Percentiles rank a stretch among this genome's conserved stretches.
Evolutionary conservation across 2,888 invertebrate genomes (phyloP).

Genomic region (Nysson spinosus): DNA sequence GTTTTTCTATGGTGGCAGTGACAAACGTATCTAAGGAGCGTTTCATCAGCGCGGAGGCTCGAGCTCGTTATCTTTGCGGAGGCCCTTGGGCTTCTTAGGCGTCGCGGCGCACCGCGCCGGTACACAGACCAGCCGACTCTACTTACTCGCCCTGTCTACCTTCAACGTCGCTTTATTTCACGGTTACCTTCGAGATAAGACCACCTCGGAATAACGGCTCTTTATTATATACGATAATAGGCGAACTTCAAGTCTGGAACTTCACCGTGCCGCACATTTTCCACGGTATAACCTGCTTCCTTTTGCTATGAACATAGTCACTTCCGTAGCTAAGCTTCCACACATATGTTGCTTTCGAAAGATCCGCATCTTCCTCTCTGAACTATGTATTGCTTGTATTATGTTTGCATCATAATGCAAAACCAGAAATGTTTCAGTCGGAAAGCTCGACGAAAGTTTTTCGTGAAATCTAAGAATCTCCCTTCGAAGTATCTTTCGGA

Average conservation of each 20-base stretch:
- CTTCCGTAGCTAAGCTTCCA: no score
- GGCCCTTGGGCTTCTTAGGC: conserved; percentile 45
- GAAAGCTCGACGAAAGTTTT: no score
- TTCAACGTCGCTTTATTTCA: conserved; percentile 61
- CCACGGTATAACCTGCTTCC: conserved; percentile 52
- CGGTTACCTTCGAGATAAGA: conserved; percentile 60
- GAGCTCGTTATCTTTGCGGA: conserved; percentile 47
- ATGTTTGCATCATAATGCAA: no score
- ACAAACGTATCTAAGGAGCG: conserved; percentile 53
- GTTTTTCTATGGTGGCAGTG: conserved; percentile 40
- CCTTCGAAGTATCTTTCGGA: no score
- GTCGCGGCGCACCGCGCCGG: background rate
- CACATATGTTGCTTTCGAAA: no score
- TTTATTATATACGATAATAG: conserved; percentile 66
- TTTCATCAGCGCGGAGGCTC: conserved; percentile 35
- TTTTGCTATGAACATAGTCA: no score
- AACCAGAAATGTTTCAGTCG: no score
- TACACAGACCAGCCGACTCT: conserved; percentile 10
- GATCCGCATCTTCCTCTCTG: no score
- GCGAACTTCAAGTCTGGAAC: conserved; percentile 58
- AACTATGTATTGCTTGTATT: no score
- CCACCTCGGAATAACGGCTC: conserved; percentile 58
- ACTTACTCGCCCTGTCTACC: conserved; percentile 4
- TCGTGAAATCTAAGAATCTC: no score
- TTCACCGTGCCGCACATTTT: conserved; percentile 59